A percentile compares a stretch with the other conserved stretches of the same genome.
Evolutionary conservation across 2,888 invertebrate genomes (phyloP).

Genomic region (Lycia hirtaria): DNA sequence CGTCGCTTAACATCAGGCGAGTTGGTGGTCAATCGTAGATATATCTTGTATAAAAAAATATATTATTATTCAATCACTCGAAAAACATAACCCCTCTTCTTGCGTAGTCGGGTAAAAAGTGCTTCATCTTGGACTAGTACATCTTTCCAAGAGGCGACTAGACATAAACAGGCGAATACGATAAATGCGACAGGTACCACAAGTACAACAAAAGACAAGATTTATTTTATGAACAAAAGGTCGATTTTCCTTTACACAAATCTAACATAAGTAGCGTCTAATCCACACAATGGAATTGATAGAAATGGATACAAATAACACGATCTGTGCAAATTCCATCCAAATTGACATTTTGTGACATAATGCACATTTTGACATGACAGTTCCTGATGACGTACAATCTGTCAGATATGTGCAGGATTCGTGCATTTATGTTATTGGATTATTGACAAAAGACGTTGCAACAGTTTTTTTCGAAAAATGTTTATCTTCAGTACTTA

Average conservation of each 20-base stretch:
- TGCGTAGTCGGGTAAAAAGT: no score
- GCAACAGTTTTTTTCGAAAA: no score
- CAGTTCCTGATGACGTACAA: constrained; percentile 34
- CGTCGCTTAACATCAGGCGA: no score
- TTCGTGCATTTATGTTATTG: constrained; percentile 21
- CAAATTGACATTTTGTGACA: constrained; percentile 49
- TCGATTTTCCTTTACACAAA: constrained; percentile 22
- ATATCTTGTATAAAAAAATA: no score
- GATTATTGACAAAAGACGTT: constrained; percentile 22
- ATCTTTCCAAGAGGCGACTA: no score
- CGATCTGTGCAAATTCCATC: constrained; percentile 50
- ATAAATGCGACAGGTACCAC: no score
- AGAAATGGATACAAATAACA: constrained; percentile 58
- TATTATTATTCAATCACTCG: no score
- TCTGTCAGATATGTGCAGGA: constrained; percentile 31
- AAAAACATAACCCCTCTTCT: no score
- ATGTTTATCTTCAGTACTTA: no score
- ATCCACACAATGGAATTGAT: constrained; percentile 48
- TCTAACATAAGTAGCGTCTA: constrained; percentile 43
- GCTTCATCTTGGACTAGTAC: no score
- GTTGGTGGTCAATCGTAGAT: no score
- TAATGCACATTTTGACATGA: constrained; percentile 36
- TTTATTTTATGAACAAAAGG: constrained; percentile 12
- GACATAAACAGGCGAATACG: no score
- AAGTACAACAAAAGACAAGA: neutral